Evolutionary conservation across 2,888 invertebrate species (phyloP), one percentile per base, ranked within the genome.

Genomic region (Noctua janthe): DNA sequence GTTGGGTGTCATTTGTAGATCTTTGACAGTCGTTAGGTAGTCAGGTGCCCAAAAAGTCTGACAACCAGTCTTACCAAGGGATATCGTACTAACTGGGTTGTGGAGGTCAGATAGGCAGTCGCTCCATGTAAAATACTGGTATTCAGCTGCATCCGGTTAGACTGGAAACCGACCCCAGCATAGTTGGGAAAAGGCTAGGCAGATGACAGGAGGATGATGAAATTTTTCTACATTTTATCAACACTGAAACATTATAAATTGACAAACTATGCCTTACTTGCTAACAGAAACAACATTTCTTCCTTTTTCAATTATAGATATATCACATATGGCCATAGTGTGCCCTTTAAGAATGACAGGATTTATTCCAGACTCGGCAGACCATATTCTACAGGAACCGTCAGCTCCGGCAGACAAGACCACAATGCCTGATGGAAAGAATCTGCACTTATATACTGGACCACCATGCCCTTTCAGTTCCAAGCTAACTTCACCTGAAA

Each of bases 391-490:
- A 66, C 98, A 94, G 66, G 97, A 97, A 90, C 98, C 97, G 94
- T 98, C 98, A 59, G 98, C 97, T 17, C 98, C 98, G 47, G 97
- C 98, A 69, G 97, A 97, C 74, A 98, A 92, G 0, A 98, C 94
- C 3, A 98, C 98, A 77, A 97, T 92, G 2, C 98, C 98, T 29
- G 98, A 98, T 51, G 98, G 98, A 89, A 98, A 98, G 92, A 98
- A 98, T 78, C 96, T 95, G 91, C 98, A 98, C 82, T 97, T 97
- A 93, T 98, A 98, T 10, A 98, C 97, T 84, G 98, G 98, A 72
- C 98, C 98, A 49, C 97, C 95, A 94, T 98, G 98, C 0, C 98
- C 98, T 87, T 97, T 95, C 75, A 98, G 91, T 80, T 95, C 95
- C 74, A 97, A 91, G 85, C 95, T 89, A 15, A 94, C 88, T 88